These are phyloP conservation scores for Cygnus olor DNA, from an alignment of 2,797 vertebrate genomes.

Conservation along the genomic window DNA sequence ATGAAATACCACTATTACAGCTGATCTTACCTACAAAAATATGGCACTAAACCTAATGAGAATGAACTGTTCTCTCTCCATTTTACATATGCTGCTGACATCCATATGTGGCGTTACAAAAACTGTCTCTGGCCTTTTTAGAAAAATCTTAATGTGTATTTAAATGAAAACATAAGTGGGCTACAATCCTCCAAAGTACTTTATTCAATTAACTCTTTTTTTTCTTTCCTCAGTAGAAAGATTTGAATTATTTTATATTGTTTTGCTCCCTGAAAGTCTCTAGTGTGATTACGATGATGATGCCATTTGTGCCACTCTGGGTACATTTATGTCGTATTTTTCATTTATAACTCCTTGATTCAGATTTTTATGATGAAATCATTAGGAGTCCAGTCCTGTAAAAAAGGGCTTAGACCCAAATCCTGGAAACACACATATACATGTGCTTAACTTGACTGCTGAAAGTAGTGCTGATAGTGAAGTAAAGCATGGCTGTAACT, in stretches of 20 bases:
- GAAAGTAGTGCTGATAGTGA: not conserved
- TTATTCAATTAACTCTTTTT: constrained; percentile 77
- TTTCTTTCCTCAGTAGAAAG: constrained; percentile 59
- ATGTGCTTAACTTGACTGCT: not conserved
- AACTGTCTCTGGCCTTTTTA: constrained; percentile 68
- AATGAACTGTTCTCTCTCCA: constrained; percentile 43
- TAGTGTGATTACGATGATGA: constrained; percentile 45
- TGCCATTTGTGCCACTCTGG: constrained; percentile 54
- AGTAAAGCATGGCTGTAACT: not conserved
- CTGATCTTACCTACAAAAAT: constrained; percentile 66
- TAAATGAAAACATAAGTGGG: constrained; percentile 78
- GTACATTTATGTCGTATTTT: constrained; percentile 52
- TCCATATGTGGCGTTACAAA: constrained; percentile 66
- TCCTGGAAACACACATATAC: not conserved
- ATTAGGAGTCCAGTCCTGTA: constrained; percentile 22
- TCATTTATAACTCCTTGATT: constrained; percentile 49
- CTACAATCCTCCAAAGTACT: constrained; percentile 71
- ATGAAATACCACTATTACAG: constrained; percentile 57
- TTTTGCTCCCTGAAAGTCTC: constrained; percentile 64
- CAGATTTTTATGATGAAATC: constrained; percentile 43
- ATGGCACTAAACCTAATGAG: constrained; percentile 49
- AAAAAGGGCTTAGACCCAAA: not conserved
- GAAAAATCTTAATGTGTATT: constrained; percentile 72
- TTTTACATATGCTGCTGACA: constrained; percentile 60
- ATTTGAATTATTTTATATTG: constrained; percentile 74